Evolutionary conservation across 2,888 invertebrate species (phyloP), one percentile per base, ranked within the genome.

Genomic region (Cephus sareptanus): DNA sequence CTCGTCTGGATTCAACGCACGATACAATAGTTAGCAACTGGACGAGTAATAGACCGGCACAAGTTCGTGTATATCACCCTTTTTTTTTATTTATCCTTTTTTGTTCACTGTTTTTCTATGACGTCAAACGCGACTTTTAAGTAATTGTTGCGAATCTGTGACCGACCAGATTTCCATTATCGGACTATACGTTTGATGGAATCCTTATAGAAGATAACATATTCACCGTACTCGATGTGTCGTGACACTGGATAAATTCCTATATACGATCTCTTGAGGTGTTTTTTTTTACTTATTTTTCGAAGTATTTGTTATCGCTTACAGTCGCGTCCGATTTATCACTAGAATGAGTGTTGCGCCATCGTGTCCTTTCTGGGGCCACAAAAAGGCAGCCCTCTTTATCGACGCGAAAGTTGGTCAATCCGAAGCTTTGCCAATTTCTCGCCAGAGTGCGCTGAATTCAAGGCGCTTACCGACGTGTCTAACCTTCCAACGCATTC

Each of bases 271-370:
- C 15, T 40, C 15, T 15, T 40, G 6, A 6, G 6, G 15, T 15
- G 34, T 34, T 34, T 15, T 40, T 37, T 15, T 35, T 12, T 35
- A 40, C 15, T 15, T 15, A 15, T 6, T 15, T 40, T 56, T 70
- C 70, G 30, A 76, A 68, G 6, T 37, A 69, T 69, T 71, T 74
- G 69, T 69, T 69, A 75, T 30, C n/a, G 13, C 56, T 34, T 40
- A 23, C 31, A 15, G 33, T 35, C 56, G 76, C 31, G 76, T 79
- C 75, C 77, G 74, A 76, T 34, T 75, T 68, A 75, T 77, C 77
- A 70, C 75, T 68, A 68, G 76, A 75, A 77, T 56, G 77, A 70
- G 71, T 35, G 33, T 75, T 35, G 40, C 73, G 76, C 71, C 71
- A 68, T 68, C 74, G 68, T 74, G 77, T 76, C 56, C 75, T 68